Conservation (phyloP, 2,888 invertebrate species). For the Anorthoa munda region DNA sequence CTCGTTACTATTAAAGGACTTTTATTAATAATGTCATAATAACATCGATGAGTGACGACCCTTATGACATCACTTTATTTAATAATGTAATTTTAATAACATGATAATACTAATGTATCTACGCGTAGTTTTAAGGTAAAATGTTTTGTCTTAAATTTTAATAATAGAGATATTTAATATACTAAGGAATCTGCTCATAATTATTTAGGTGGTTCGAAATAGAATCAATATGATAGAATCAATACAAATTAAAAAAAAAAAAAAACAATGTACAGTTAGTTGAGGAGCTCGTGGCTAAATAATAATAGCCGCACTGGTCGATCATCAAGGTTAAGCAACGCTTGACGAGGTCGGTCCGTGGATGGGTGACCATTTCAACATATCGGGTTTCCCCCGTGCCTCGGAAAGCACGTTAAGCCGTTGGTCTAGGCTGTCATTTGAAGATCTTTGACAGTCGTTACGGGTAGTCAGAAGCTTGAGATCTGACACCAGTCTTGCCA, state of each 20-base stretch:
- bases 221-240: constrained; percentile 4
- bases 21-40: constrained; percentile 16
- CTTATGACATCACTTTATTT: constrained; percentile 54
- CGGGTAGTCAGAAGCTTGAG: no score
- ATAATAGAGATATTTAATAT: constrained; percentile 7
- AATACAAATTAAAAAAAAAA: constrained; percentile 2
- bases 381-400: no score
- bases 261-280: background rate
- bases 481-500: no score
- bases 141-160: constrained; percentile 16
- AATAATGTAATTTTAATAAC: constrained; percentile 29
- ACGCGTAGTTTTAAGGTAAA: constrained; percentile 37
- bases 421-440: no score
- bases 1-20: constrained; percentile 6
- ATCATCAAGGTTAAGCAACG: no score
- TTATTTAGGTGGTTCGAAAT: background rate
- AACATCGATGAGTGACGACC: constrained; percentile 39
- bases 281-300: no score
- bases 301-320: no score
- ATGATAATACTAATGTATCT: constrained; percentile 21
- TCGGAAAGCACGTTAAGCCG: no score
- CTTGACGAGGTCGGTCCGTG: no score
- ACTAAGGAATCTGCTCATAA: constrained; percentile 30
- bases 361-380: no score
- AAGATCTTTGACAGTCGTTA: no score